Evolutionary conservation across 2,888 invertebrate genomes (phyloP), one percentile per base, ranked within the genome.

Genomic region (Exocentrus adspersus): DNA sequence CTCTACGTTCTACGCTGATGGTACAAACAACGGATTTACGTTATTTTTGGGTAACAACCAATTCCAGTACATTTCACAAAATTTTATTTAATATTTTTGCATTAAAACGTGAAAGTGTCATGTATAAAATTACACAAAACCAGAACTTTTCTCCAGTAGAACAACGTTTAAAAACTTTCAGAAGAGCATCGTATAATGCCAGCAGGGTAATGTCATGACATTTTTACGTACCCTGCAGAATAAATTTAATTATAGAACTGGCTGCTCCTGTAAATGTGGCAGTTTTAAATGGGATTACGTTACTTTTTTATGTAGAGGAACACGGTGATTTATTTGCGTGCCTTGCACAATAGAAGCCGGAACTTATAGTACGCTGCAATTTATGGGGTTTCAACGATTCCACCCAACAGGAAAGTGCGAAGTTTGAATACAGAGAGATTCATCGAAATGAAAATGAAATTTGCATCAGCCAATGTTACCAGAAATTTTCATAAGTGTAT

Each of bases 171-270:
- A 37, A 37, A 37, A 37, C 12, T 37, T 37, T 12, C 37, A 24
- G 37, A 37, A 37, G 37, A 37, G 37, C 42, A 37, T 45, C 51
- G 51, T 56, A 62, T 71, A 72, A 75, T 72, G 73, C 68, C 72
- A 72, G n/a, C n/a, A n/a, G 56, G 57, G 68, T 75, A 75, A 75
- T 73, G 73, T 73, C 73, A 74, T 70, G 75, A 72, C 75, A 73
- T 75, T 75, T 75, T 75, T 73, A 72, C 71, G 68, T 69, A 71
- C 68, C 71, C 67, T 62, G 64, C 51, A 60, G 67, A 70, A 73
- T 70, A 67, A 72, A 73, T 73, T 75, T 72, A 71, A 75, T 73
- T 73, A 73, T 71, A 68, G 70, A 69, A 65, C 68, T 65, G 68
- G 68, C 66, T 62, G 69, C 72, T 72, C 67, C 66, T 62, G 69